Conservation (phyloP, 2,797 vertebrate species). For the Myoxocephalus aenaeus region DNA sequence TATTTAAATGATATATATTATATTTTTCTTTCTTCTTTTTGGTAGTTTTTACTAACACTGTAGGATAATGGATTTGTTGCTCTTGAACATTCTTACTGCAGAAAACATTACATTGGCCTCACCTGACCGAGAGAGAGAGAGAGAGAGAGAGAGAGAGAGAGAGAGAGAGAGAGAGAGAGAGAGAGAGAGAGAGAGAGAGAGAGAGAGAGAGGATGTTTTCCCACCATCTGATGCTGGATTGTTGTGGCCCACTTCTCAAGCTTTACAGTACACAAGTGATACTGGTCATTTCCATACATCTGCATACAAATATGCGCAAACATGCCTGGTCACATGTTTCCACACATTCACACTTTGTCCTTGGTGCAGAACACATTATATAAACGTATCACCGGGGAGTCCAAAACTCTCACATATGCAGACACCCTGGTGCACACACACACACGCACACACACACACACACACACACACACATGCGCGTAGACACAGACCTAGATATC, state of each 20-base stretch:
- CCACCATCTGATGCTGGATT: conserved; percentile 2
- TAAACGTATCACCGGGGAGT: conserved; percentile 44
- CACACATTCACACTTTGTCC: conserved; percentile 37
- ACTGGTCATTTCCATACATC: conserved; percentile 2
- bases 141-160: not conserved
- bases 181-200: not conserved
- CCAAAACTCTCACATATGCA: conserved; percentile 14
- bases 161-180: not conserved
- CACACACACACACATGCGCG: not conserved
- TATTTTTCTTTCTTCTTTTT: no score
- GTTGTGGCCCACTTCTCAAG: not conserved
- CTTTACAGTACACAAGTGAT: conserved; percentile 3
- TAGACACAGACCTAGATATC: conserved; percentile 60
- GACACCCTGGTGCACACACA: not conserved
- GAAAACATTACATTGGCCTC: conserved; percentile 30
- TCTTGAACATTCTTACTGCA: conserved; percentile 25
- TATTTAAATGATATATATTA: no score
- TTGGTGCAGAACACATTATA: conserved; percentile 52
- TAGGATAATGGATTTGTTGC: conserved; percentile 21
- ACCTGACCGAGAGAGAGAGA: not conserved
- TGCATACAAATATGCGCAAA: conserved; percentile 27
- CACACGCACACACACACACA: conserved; percentile 5
- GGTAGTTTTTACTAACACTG: conserved; percentile 9
- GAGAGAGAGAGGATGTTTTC: conserved; percentile 7
- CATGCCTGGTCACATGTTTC: not conserved